phyloP scores from a whole-genome alignment of 2,113 vertebrate species.

The Oostethus manadensis region DNA sequence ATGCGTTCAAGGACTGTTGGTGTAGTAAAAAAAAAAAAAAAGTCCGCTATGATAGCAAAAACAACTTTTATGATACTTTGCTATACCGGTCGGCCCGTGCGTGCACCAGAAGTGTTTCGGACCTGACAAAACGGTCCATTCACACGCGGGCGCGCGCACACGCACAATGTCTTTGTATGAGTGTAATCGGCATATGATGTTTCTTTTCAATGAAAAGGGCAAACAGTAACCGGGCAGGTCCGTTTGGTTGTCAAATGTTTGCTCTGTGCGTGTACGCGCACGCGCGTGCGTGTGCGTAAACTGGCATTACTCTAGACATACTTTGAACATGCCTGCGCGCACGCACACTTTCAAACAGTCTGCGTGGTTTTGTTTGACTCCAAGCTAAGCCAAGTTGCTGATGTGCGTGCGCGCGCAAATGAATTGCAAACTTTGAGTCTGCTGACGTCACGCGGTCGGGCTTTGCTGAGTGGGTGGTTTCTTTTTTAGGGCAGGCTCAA shows the following conservation, averaged over 20 bases:
- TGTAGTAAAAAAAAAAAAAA: no score
- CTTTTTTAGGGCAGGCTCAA: neutral
- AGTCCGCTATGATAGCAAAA: no score
- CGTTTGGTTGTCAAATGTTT: conserved; percentile 55
- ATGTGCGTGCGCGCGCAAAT: neutral
- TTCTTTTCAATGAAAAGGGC: conserved; percentile 18
- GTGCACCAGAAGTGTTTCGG: neutral
- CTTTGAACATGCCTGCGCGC: conserved; percentile 44
- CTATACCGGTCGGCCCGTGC: no score
- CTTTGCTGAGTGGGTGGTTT: neutral
- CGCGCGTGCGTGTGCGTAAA: conserved; percentile 33
- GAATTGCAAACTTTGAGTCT: neutral
- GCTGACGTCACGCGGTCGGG: conserved; percentile 4
- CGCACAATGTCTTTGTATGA: conserved; percentile 3
- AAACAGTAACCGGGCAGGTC: conserved; percentile 36
- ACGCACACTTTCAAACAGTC: neutral
- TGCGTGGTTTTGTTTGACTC: neutral
- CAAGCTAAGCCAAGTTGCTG: neutral
- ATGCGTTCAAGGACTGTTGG: no score
- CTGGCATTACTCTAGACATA: conserved; percentile 32
- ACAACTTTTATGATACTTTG: no score
- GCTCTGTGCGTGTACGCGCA: conserved; percentile 52
- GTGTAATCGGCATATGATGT: neutral
- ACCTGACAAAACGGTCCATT: conserved; percentile 1
- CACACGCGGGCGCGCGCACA: neutral